Evolutionary conservation across 2,797 vertebrate genomes (phyloP), one percentile per base, ranked within the genome.

Genomic region (Sebastes dallii): DNA sequence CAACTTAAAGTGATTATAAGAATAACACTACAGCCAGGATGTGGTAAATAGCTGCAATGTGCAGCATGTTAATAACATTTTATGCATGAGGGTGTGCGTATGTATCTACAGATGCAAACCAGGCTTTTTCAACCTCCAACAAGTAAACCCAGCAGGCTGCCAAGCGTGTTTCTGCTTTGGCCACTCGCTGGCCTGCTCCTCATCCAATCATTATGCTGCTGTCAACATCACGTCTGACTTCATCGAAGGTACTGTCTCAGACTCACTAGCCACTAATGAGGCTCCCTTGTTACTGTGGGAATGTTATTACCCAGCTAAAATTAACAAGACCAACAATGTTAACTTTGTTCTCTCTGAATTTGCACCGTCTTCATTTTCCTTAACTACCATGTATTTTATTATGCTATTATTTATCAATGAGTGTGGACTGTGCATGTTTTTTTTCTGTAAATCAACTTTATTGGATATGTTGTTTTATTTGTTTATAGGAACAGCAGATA

Each of bases 101-200:
- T 90, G 52, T 56, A 3, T 27, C 7, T 70, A n/a, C 94, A 99
- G 98, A 79, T 99, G 98, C 88, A 97, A 96, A 72, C 97, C 95
- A 0, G 98, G 97, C 4, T 96, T 95, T 22, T 99, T 98, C 82
- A 96, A 97, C 89, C 91, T 98, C 4, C 96, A 97, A 82, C 80
- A 88, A 64, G 90, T 84, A 70, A 96, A 96, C 84, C 94, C 95
- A 0, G 36, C 72, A 0, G 97, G 98, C 67, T 99, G 98, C 89
- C 95, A 92, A 78, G 86, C 93, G 18, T 99, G 98, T 86, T 99
- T 99, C 94, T 99, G 98, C 89, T 97, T 94, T 0, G 96, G 97
- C n/a, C 98, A 98, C 90, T 98, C 98, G 0, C 91, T 92, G 0
- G 97, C 91, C 74, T 99, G 98, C 72, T 69, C 59, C 0, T 94